phyloP scores from a whole-genome alignment of 2,797 vertebrate genomes.

The Halcyon badia region DNA sequence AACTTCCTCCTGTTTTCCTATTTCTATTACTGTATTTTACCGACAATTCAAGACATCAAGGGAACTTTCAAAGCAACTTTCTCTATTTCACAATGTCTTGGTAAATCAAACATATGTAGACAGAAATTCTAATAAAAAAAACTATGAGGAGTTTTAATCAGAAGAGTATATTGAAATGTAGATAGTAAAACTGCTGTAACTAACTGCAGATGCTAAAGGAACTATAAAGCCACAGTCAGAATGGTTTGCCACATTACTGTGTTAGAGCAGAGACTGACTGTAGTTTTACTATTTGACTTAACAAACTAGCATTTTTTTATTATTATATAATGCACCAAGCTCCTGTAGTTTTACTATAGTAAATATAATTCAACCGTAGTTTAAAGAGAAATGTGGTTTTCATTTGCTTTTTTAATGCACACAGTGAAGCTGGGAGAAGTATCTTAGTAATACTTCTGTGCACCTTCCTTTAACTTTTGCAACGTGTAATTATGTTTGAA shows the following conservation, averaged over 20 bases:
- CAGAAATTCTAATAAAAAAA: slow-evolving; percentile 73
- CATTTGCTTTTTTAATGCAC: neutral
- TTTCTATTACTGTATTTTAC: neutral
- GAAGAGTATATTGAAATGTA: slow-evolving; percentile 79
- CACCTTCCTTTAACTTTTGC: neutral
- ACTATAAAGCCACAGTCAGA: slow-evolving; percentile 67
- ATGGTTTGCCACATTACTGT: slow-evolving; percentile 21
- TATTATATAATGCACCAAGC: slow-evolving; percentile 69
- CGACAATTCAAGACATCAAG: slow-evolving; percentile 18
- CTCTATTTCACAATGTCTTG: slow-evolving; percentile 25
- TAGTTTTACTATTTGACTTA: slow-evolving; percentile 75
- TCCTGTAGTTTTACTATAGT: slow-evolving; percentile 70
- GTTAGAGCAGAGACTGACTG: slow-evolving; percentile 41
- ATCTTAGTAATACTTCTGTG: neutral
- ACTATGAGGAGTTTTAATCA: slow-evolving; percentile 78
- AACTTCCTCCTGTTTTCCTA: neutral
- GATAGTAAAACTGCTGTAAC: slow-evolving; percentile 81
- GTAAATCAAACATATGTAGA: slow-evolving; percentile 57
- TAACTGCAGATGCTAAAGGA: slow-evolving; percentile 78
- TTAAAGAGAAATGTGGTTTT: slow-evolving; percentile 28
- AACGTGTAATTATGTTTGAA: neutral
- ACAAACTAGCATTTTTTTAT: slow-evolving; percentile 76
- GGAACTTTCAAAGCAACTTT: slow-evolving; percentile 69
- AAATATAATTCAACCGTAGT: slow-evolving; percentile 38
- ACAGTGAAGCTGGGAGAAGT: neutral